phyloP scores from a whole-genome alignment of 2,888 invertebrate species.

The Noctua pronuba region DNA sequence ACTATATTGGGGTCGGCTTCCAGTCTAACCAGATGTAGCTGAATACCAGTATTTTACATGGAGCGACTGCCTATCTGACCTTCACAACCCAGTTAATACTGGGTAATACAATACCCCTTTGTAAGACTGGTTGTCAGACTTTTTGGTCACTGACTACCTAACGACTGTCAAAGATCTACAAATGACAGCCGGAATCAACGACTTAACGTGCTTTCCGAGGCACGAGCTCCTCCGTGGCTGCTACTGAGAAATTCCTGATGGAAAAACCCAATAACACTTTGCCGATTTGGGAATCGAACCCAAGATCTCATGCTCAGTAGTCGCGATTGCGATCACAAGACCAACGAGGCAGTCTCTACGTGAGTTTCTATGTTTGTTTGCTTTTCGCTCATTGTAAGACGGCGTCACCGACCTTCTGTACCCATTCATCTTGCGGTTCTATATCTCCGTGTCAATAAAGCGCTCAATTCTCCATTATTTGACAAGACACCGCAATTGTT shows the following conservation, averaged over 20 bases:
- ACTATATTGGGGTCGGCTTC: too few relatives aligned
- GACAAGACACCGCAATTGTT: slow-evolving; percentile 60
- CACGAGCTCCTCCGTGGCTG: neutral
- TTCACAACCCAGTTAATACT: too few relatives aligned
- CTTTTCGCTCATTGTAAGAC: neutral
- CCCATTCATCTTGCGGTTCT: neutral
- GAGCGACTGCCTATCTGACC: too few relatives aligned
- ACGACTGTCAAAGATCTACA: too few relatives aligned
- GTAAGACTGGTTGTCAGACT: too few relatives aligned
- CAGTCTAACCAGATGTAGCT: too few relatives aligned
- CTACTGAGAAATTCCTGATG: neutral
- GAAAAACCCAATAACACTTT: neutral
- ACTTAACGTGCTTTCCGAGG: too few relatives aligned
- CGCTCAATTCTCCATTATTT: slow-evolving; percentile 59
- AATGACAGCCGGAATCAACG: too few relatives aligned
- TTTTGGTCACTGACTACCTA: too few relatives aligned
- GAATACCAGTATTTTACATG: too few relatives aligned
- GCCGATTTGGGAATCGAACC: neutral
- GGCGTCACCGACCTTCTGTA: neutral
- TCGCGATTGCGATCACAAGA: neutral
- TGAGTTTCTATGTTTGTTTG: neutral
- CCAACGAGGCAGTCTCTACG: neutral
- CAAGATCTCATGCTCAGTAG: neutral
- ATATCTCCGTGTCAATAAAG: slow-evolving; percentile 55
- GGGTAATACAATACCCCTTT: too few relatives aligned